Evolutionary conservation across 2,113 vertebrate species (phyloP).

Genomic region (Saimiri boliviensis): DNA sequence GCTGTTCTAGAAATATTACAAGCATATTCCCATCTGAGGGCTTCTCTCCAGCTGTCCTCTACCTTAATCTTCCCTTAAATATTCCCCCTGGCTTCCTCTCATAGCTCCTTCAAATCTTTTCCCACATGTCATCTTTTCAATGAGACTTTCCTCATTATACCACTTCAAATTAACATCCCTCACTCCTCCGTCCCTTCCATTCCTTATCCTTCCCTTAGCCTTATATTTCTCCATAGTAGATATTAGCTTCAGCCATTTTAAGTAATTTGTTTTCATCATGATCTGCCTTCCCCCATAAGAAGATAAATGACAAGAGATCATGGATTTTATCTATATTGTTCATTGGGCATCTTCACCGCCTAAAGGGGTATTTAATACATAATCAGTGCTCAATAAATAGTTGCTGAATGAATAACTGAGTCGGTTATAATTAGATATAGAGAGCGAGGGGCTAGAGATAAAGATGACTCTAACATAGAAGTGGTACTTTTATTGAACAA

Average conservation of each 20-base stretch:
- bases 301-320: neutral
- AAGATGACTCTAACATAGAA: neutral
- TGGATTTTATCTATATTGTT: neutral
- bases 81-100: neutral
- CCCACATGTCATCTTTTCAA: neutral
- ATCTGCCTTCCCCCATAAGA: neutral
- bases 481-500: neutral
- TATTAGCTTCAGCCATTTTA: neutral
- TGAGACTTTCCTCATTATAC: neutral
- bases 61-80: neutral
- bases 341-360: neutral
- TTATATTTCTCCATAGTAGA: neutral
- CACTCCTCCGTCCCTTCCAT: no score
- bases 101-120: neutral
- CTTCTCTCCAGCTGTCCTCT: neutral
- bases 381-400: neutral
- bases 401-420: neutral
- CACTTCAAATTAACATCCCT: neutral
- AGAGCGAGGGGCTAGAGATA: neutral
- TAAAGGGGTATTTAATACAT: neutral
- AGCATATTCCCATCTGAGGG: rapidly evolving
- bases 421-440: neutral
- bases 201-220: neutral
- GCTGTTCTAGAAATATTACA: neutral
- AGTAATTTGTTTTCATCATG: neutral